Evolutionary conservation across 2,888 invertebrate genomes (phyloP).

Genomic region (Acutogordius australiensis): DNA sequence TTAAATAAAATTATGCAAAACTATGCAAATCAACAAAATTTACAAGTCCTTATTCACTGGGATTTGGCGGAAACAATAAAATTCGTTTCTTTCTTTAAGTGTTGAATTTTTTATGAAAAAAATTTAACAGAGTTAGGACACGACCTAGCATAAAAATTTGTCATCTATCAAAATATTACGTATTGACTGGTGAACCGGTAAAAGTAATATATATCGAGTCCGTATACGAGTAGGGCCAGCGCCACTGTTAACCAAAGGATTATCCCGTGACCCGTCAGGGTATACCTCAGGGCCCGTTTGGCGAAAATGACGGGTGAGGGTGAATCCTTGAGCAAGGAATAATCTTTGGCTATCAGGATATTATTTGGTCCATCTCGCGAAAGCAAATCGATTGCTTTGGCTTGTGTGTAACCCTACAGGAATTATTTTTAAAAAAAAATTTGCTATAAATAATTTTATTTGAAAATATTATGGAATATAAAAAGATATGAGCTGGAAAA

Average conservation of each 20-base stretch:
- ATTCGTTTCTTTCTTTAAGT: too few relatives aligned
- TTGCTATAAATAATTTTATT: background rate
- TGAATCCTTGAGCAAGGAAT: slow-evolving; percentile 71
- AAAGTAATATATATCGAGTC: background rate
- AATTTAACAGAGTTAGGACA: too few relatives aligned
- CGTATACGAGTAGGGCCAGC: background rate
- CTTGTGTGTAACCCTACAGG: slow-evolving; percentile 64
- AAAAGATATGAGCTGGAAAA: too few relatives aligned
- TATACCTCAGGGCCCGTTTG: slow-evolving; percentile 17
- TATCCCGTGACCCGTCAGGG: background rate
- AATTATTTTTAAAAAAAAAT: background rate
- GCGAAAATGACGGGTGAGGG: slow-evolving; percentile 98
- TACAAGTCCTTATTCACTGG: too few relatives aligned
- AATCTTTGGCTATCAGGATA: slow-evolving; percentile 24
- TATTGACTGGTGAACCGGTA: background rate
- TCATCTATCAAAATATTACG: too few relatives aligned
- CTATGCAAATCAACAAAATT: too few relatives aligned
- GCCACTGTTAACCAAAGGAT: background rate
- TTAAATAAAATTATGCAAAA: background rate
- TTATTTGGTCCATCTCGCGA: slow-evolving; percentile 83
- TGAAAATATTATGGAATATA: slow-evolving; percentile 8
- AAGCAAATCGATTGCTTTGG: slow-evolving; percentile 73
- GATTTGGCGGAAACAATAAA: too few relatives aligned
- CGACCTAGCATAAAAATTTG: too few relatives aligned
- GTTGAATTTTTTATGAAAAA: background rate